Conservation (phyloP, 2,113 vertebrate genomes). For the Sprattus sprattus region DNA sequence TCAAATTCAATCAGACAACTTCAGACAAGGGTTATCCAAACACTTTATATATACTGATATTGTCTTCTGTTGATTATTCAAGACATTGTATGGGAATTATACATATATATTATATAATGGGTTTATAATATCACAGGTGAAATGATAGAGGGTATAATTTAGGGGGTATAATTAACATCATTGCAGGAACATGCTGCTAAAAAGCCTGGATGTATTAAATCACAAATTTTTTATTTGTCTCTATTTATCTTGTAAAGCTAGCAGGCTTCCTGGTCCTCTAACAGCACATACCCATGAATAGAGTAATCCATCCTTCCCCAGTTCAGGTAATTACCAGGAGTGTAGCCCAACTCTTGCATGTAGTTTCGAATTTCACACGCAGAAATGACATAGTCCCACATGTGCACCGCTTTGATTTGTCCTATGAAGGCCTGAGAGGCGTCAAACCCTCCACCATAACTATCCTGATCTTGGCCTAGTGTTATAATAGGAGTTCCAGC, state of each 20-base stretch:
- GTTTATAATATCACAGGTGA: too few species aligned
- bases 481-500: not conserved
- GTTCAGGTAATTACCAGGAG: not conserved
- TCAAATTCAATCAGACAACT: too few species aligned
- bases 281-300: not conserved
- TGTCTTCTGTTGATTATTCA: too few species aligned
- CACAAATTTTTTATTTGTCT: not conserved
- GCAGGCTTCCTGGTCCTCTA: not conserved
- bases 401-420: not conserved
- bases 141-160: too few species aligned
- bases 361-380: not conserved
- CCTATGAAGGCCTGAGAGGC: not conserved
- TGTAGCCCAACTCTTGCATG: not conserved
- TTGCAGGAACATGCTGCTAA: too few species aligned
- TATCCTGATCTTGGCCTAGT: not conserved
- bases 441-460: not conserved
- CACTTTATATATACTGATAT: too few species aligned
- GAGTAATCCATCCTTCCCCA: not conserved
- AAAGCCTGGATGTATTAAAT: not conserved
- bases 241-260: not conserved
- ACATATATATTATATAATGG: too few species aligned
- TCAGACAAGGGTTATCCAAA: too few species aligned
- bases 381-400: slow-evolving; percentile 4
- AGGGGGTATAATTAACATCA: too few species aligned
- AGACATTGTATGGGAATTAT: too few species aligned